Evolutionary conservation across 2,888 invertebrate species (phyloP).

Genomic region (Meteorus colon): DNA sequence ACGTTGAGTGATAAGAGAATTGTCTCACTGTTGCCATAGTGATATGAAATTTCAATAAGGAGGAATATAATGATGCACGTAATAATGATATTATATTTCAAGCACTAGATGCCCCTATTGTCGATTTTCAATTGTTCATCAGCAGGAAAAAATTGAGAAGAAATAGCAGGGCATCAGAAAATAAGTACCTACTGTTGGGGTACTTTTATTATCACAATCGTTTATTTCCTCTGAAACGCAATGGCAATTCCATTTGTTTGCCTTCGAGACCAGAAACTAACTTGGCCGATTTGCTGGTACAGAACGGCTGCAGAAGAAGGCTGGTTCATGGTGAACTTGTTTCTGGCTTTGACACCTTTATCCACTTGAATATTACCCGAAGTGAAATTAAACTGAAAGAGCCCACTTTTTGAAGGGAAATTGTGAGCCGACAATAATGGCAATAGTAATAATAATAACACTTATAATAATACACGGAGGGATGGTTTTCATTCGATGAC

Average conservation of each 20-base stretch:
- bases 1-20: too few relatives aligned
- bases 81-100: background rate
- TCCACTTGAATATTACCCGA: slow-evolving; percentile 22
- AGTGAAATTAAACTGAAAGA: slow-evolving; percentile 21
- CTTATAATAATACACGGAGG: background rate
- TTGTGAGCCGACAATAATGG: background rate
- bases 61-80: too few relatives aligned
- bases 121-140: slow-evolving; percentile 6
- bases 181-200: background rate
- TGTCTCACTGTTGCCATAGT: too few relatives aligned
- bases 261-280: slow-evolving; percentile 37
- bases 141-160: background rate
- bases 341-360: slow-evolving; percentile 45
- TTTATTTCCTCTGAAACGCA: slow-evolving; percentile 20
- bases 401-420: background rate
- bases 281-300: slow-evolving; percentile 34
- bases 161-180: background rate
- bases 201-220: slow-evolving; percentile 5
- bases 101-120: background rate
- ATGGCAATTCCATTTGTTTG: slow-evolving; percentile 42
- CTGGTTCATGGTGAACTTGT: slow-evolving; percentile 39
- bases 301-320: slow-evolving; percentile 33
- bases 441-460: background rate
- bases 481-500: background rate
- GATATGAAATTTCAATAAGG: too few relatives aligned